A percentile compares a stretch with the other conserved stretches of the same genome.
Evolutionary conservation across 2,113 vertebrate species (phyloP).

Genomic region (Eolophus roseicapilla): DNA sequence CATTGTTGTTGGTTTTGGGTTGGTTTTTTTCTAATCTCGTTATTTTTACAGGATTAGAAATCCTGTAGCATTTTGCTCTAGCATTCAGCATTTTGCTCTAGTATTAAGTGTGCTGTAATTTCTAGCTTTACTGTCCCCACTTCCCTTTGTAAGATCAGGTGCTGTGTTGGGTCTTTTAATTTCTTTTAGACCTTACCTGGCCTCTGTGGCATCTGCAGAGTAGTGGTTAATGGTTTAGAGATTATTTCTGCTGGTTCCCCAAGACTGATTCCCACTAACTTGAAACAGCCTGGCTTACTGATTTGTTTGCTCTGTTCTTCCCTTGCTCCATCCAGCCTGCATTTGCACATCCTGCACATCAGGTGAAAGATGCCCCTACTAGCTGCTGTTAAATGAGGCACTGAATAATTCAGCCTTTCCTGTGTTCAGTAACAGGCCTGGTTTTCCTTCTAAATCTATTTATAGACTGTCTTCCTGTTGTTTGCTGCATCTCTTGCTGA

Average conservation of each 20-base stretch:
- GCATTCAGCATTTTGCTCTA: not conserved
- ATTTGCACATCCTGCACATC: not conserved
- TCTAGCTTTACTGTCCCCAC: not conserved
- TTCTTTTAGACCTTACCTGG: not conserved
- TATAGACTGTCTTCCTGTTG: not conserved
- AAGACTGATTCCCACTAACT: not conserved
- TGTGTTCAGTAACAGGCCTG: not conserved
- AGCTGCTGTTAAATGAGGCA: not conserved
- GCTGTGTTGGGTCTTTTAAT: not conserved
- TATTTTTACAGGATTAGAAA: slow-evolving; percentile 8
- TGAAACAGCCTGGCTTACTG: not conserved
- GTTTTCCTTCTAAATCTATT: not conserved
- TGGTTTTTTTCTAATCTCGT: not conserved
- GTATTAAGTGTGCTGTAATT: not conserved
- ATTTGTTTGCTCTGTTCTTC: not conserved
- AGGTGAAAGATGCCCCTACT: not conserved
- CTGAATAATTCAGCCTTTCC: not conserved
- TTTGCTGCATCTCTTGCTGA: not conserved
- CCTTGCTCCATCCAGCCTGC: not conserved
- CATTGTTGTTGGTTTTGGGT: not conserved
- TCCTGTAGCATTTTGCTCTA: not conserved
- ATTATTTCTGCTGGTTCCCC: not conserved
- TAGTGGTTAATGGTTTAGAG: not conserved
- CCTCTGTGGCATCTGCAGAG: not conserved
- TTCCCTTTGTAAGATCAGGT: not conserved